These are phyloP conservation scores for Eupithecia subfuscata DNA, from an alignment of 2,888 invertebrate species.

Conservation along the genomic window DNA sequence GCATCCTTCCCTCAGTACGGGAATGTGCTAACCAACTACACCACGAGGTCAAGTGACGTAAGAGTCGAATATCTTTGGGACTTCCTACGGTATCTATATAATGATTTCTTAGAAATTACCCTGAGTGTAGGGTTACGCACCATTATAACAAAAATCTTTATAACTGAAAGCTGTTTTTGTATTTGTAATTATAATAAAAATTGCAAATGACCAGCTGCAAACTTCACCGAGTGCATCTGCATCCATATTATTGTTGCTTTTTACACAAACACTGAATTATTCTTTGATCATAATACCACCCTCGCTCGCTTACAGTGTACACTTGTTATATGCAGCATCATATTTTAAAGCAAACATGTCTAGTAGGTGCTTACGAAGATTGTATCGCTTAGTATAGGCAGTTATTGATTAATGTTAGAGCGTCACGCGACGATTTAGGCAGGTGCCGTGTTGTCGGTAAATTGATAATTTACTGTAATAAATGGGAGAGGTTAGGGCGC, in stretches of 20 bases:
- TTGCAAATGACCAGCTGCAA: neutral
- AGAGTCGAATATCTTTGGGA: too few species aligned
- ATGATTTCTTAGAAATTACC: too few species aligned
- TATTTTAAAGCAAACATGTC: conserved; percentile 41
- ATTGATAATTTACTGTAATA: conserved; percentile 61
- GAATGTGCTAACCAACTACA: too few species aligned
- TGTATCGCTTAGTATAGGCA: conserved; percentile 62
- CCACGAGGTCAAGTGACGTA: too few species aligned
- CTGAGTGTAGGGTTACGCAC: too few species aligned
- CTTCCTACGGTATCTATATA: too few species aligned
- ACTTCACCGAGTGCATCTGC: neutral
- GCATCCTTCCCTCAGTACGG: too few species aligned
- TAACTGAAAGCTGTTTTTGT: too few species aligned
- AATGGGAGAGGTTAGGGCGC: conserved; percentile 32
- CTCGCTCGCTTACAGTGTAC: conserved; percentile 4
- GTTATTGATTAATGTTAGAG: conserved; percentile 66
- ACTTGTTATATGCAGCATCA: conserved; percentile 12
- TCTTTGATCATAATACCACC: conserved; percentile 1
- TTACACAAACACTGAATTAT: neutral
- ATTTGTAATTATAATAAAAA: neutral
- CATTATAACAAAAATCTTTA: too few species aligned
- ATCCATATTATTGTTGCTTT: neutral
- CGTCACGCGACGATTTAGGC: conserved; percentile 70
- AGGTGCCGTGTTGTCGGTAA: conserved; percentile 61
- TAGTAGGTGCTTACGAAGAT: conserved; percentile 53